Percentiles rank a stretch among this genome's conserved stretches.
These are phyloP conservation scores for Oryzias javanicus DNA, from an alignment of 2,113 vertebrate genomes.

Conservation along the genomic window DNA sequence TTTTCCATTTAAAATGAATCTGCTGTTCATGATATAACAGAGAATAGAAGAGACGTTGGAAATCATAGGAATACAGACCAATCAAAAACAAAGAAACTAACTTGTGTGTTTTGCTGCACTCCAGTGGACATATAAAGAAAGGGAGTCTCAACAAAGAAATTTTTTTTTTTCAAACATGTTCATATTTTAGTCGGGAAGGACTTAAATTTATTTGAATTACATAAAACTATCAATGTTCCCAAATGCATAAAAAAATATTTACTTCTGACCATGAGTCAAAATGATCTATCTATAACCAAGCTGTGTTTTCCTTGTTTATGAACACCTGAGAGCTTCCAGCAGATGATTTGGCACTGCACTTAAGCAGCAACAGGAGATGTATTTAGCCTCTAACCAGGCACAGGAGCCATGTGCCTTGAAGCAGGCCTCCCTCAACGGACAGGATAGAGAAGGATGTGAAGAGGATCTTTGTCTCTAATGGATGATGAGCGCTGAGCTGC, in stretches of 20 bases:
- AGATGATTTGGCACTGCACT: constrained; percentile 71
- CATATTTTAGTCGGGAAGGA: background rate
- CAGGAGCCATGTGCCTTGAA: constrained; percentile 44
- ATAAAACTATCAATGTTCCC: too few relatives aligned
- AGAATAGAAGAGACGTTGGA: background rate
- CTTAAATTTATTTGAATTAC: too few relatives aligned
- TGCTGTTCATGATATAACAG: too few relatives aligned
- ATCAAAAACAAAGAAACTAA: background rate
- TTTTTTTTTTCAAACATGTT: background rate
- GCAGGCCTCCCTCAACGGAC: constrained; percentile 63
- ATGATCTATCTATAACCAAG: background rate
- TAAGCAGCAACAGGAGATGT: constrained; percentile 69
- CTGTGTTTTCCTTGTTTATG: background rate
- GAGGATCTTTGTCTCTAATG: constrained; percentile 71
- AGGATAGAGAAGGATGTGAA: constrained; percentile 75
- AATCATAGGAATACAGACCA: background rate
- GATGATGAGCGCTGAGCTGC: constrained; percentile 51
- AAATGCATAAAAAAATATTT: too few relatives aligned
- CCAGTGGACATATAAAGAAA: constrained; percentile 34
- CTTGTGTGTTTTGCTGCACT: constrained; percentile 19
- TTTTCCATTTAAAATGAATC: too few relatives aligned
- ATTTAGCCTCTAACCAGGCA: constrained; percentile 62
- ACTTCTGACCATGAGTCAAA: too few relatives aligned
- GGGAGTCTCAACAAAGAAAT: background rate
- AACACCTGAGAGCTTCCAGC: constrained; percentile 67